phyloP scores from a whole-genome alignment of 2,797 vertebrate genomes.

The Dryobates pubescens region DNA sequence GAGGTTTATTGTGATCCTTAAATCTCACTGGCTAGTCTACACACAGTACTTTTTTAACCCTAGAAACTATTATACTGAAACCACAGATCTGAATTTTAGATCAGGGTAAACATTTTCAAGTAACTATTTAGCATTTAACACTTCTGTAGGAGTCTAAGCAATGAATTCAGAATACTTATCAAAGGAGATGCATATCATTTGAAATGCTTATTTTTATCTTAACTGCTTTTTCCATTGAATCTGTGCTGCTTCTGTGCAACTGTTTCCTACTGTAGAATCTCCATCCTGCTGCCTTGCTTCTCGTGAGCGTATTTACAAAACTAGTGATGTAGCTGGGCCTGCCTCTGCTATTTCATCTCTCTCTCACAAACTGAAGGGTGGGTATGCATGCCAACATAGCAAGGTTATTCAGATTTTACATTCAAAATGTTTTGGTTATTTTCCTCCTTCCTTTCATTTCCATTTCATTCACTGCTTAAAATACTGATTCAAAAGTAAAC shows the following conservation, averaged over 20 bases:
- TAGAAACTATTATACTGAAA: not conserved
- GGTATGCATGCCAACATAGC: constrained; percentile 87
- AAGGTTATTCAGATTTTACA: constrained; percentile 67
- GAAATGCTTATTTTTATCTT: constrained; percentile 78
- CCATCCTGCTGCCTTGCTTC: constrained; percentile 96
- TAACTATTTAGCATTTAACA: not conserved
- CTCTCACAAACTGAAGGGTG: constrained; percentile 97
- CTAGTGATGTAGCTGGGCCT: constrained; percentile 88
- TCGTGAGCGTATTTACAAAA: constrained; percentile 96
- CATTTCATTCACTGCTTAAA: constrained; percentile 58
- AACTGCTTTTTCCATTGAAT: constrained; percentile 85
- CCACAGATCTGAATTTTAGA: not conserved
- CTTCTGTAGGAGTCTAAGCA: not conserved
- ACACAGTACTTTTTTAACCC: not conserved
- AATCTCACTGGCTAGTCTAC: not conserved
- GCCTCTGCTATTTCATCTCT: constrained; percentile 96
- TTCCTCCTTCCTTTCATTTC: constrained; percentile 53
- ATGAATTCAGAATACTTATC: constrained; percentile 1
- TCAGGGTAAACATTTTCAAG: not conserved
- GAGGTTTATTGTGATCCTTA: not conserved
- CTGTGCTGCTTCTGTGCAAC: constrained; percentile 92
- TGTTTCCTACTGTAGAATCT: constrained; percentile 96
- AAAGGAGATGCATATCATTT: constrained; percentile 60
- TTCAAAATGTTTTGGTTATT: not conserved
- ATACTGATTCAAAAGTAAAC: not conserved